Base-by-base conservation (phyloP, 2,113 vertebrate genomes). In the Castor canadensis region DNA sequence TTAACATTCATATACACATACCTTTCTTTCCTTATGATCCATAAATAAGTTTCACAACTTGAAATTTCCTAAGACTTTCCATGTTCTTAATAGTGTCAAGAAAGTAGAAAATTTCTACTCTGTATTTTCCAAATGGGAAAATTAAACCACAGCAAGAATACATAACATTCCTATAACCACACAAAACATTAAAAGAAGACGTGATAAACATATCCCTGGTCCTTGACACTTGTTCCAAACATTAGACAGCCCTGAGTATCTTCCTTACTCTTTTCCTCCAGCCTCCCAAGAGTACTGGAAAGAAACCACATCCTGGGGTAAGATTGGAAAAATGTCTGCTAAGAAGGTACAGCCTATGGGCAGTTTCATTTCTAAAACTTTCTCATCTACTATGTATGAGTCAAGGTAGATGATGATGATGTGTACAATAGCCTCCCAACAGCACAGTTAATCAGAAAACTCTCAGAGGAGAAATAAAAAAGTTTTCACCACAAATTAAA, bases 141-240 rank as follows among this genome's bases (percentile, higher is more conserved):
- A 95, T 5, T n/a, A 89, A 93, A 60, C 56, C 43, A 79, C 11
- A 91, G 79, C 35, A 60, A 94, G 84, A 95, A 75, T 45, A 15
- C 24, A 7, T 72, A 89, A 93, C 77, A 88, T 88, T 95, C 75
- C 85, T 69, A 94, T 38, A 30, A 73, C 69, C 12, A 13, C 67
- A 22, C 6, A 92, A 93, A 96, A 87, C 62, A 79, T 86, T 73
- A 4, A 85, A 89, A 89, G 79, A 89, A 93, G 62, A 76, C 64
- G 64, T 2, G 9, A 71, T 92, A 97, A 96, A 95, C 79, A 95
- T 43, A 62, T 75, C 45, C 40, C 38, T 72, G 49, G 81, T 84
- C 92, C 88, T 95, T 77, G 73, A 97, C 81, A 80, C 43, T 92
- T 87, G 38, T 66, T 80, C 58, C 79, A 95, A 97, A 97, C 96